Base-by-base conservation (phyloP, 2,113 vertebrate species). In the Callocephalon fimbriatum region DNA sequence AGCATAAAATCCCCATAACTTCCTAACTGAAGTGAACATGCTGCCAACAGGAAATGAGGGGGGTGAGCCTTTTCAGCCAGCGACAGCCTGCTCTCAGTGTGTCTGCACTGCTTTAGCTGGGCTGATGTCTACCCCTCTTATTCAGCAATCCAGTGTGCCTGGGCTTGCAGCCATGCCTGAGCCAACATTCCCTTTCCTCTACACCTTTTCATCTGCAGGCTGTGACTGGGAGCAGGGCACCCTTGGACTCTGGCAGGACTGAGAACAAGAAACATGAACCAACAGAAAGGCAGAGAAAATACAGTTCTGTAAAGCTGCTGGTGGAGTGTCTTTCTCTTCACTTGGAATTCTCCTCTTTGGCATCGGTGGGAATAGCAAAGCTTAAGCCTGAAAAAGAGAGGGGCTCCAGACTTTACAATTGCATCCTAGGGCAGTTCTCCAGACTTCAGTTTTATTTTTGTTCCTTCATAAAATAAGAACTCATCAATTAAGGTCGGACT, bases 101-200 rank as follows among this genome's bases (percentile, higher is more conserved):
- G 0, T 68, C 84, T 47, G 25, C 47, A 11, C 1, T 3, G 29
- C 1, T 0, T 73, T 76, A 42, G 19, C 47, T 1, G 2, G 18
- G 37, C 5, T 6, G 54, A 44, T 47, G 22, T 22, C 38, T 73
- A 18, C 20, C 20, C 22, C 29, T 59, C 35, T 44, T 5, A 2
- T 37, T 63, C 25, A 45, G 71, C 15, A 58, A n/a, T 8, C 32
- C 21, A 29, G 9, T 0, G 1, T 15, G 5, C 21, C 42, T 58
- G 45, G 7, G 12, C 42, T 67, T 88, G 47, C 31, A 80, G 38
- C 23, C 12, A 19, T 20, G 12, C 45, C 37, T 4, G 29, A 81
- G 44, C 11, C 35, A 45, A 9, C 3, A 7, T 6, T 59, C 73
- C 8, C 12, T 76, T 68, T 63, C 23, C 25, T 44, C 18, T 25